Evolutionary conservation across 2,113 vertebrate species (phyloP).

Genomic region (Talpa occidentalis): DNA sequence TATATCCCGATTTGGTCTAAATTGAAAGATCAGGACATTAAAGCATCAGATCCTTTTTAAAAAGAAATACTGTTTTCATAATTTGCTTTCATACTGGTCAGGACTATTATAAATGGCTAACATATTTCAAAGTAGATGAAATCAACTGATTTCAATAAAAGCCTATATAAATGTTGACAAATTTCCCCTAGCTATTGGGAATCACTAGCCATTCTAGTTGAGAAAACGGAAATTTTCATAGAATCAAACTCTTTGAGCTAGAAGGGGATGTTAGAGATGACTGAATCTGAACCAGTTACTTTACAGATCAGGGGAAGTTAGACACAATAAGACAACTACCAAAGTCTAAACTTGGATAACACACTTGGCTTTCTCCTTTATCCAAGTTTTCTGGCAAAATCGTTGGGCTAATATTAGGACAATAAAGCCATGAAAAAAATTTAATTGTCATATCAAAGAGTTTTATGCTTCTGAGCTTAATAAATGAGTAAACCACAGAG

Average conservation of each 20-base stretch:
- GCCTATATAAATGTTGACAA: neutral
- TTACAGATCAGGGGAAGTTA: neutral
- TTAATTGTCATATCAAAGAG: neutral
- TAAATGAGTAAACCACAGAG: neutral
- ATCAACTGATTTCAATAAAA: constrained; percentile 10
- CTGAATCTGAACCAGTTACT: neutral
- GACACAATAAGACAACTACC: neutral
- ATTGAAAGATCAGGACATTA: neutral
- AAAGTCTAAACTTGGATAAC: neutral
- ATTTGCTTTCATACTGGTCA: neutral
- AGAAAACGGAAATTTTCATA: constrained; percentile 29
- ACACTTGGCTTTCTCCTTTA: neutral
- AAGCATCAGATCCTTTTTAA: neutral
- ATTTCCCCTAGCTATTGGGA: neutral
- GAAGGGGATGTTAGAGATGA: neutral
- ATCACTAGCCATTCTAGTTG: neutral
- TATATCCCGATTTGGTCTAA: neutral
- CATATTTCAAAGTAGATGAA: neutral
- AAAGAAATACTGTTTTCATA: neutral
- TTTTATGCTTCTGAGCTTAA: neutral
- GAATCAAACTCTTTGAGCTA: neutral
- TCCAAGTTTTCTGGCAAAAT: neutral
- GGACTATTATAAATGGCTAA: neutral
- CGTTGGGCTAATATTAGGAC: neutral
- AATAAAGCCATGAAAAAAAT: neutral